Percentiles rank a stretch among this genome's conserved stretches.
Conservation (phyloP, 2,888 invertebrate genomes). For the Cephus nigrinus region DNA sequence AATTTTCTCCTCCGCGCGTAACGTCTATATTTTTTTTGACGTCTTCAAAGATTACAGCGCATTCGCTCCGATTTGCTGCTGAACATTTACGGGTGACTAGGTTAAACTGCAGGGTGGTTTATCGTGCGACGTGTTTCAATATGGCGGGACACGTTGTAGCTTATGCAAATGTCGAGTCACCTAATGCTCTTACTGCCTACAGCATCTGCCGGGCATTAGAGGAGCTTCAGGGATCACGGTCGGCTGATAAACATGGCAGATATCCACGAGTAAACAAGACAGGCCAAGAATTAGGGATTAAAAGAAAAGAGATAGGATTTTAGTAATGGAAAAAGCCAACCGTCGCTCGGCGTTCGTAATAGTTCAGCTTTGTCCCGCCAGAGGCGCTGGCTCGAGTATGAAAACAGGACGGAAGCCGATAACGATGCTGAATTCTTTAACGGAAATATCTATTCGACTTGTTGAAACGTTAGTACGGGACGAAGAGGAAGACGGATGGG, state of each 20-base stretch:
- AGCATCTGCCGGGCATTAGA: neutral
- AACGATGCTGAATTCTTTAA: neutral
- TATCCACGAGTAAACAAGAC: neutral
- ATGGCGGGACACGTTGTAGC: neutral
- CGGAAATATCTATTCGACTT: neutral
- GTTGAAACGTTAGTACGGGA: neutral
- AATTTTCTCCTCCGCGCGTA: neutral
- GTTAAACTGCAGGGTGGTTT: neutral
- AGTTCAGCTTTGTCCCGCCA: neutral
- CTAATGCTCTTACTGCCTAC: neutral
- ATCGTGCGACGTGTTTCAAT: neutral
- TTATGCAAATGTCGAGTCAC: neutral
- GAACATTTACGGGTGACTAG: neutral
- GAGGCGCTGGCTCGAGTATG: neutral
- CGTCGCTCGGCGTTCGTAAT: neutral
- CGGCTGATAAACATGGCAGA: neutral
- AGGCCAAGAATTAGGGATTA: neutral
- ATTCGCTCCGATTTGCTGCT: neutral
- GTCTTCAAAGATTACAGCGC: neutral
- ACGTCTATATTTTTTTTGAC: neutral
- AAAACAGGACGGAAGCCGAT: neutral
- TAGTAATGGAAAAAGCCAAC: neutral
- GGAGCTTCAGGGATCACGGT: neutral
- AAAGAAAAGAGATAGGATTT: neutral
- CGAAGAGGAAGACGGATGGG: neutral